These are phyloP conservation scores for Suillia variegata DNA, from an alignment of 2,888 invertebrate genomes.

Conservation along the genomic window DNA sequence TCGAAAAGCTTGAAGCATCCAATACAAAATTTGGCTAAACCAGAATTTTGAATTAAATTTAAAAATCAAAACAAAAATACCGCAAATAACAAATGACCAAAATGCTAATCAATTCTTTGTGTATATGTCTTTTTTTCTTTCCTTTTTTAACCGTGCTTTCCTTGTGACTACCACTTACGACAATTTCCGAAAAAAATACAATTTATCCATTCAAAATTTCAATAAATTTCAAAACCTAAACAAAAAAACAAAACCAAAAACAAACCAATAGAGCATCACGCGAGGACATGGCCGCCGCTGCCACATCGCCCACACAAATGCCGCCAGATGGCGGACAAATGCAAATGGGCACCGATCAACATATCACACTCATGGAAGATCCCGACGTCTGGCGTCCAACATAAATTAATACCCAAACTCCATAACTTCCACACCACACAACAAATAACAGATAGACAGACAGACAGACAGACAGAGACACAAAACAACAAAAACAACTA, in stretches of 20 bases:
- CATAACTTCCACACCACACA: not conserved
- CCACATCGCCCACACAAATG: constrained; percentile 70
- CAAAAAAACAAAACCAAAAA: too few species aligned
- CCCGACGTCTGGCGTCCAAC: constrained; percentile 93
- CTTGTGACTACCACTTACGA: constrained; percentile 12
- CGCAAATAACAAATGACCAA: not conserved
- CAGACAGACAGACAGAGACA: constrained; percentile 12
- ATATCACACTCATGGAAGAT: constrained; percentile 88
- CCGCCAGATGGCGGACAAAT: constrained; percentile 64
- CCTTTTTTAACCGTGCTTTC: constrained; percentile 42
- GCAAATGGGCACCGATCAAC: constrained; percentile 65
- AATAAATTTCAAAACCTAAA: constrained; percentile 24
- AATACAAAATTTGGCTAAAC: too few species aligned
- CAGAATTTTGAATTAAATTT: too few species aligned
- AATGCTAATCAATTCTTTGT: not conserved
- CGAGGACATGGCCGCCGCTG: constrained; percentile 84
- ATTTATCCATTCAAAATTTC: constrained; percentile 1
- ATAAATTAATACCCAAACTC: constrained; percentile 66
- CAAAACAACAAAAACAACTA: constrained; percentile 16
- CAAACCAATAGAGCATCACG: constrained; percentile 72
- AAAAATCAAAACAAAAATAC: not conserved
- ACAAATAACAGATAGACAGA: too few species aligned
- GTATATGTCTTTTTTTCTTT: constrained; percentile 27
- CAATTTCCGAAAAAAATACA: constrained; percentile 7
- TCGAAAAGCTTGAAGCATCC: too few species aligned